These are phyloP conservation scores for Elgaria multicarinata DNA, from an alignment of 2,113 vertebrate genomes.

Conservation along the genomic window DNA sequence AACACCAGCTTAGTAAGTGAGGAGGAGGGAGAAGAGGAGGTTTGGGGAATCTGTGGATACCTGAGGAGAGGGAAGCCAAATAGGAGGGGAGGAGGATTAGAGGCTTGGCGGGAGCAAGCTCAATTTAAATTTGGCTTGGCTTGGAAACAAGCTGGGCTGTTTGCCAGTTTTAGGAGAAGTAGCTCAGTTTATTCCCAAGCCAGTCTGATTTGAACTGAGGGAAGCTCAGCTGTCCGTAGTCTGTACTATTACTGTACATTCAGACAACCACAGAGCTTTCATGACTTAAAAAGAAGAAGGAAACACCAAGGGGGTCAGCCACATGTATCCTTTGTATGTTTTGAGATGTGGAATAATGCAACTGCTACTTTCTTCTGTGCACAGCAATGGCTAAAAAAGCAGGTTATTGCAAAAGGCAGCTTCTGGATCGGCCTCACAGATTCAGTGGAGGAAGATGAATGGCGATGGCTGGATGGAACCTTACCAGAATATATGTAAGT, in stretches of 20 bases:
- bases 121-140: neutral
- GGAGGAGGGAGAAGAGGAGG: neutral
- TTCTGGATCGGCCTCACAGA: slow-evolving; percentile 96
- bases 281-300: no score
- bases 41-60: no score
- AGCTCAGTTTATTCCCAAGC: no score
- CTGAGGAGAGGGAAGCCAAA: neutral
- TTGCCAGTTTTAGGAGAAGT: no score
- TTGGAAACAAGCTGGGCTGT: no score
- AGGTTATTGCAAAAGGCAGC: slow-evolving; percentile 83
- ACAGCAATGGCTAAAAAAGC: slow-evolving; percentile 91
- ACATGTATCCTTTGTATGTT: neutral
- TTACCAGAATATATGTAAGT: slow-evolving; percentile 87
- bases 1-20: neutral
- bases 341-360: neutral
- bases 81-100: neutral
- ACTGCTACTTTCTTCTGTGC: slow-evolving; percentile 46
- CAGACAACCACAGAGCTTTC: no score
- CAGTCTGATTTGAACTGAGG: no score
- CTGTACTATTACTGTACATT: no score
- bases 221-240: no score
- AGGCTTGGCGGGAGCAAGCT: neutral
- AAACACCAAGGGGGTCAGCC: no score
- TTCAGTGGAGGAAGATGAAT: slow-evolving; percentile 82
- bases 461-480: slow-evolving; percentile 93